Evolutionary conservation across 1,140 invertebrate species (phyloP).

Genomic region (Oryctes rhinoceros): DNA sequence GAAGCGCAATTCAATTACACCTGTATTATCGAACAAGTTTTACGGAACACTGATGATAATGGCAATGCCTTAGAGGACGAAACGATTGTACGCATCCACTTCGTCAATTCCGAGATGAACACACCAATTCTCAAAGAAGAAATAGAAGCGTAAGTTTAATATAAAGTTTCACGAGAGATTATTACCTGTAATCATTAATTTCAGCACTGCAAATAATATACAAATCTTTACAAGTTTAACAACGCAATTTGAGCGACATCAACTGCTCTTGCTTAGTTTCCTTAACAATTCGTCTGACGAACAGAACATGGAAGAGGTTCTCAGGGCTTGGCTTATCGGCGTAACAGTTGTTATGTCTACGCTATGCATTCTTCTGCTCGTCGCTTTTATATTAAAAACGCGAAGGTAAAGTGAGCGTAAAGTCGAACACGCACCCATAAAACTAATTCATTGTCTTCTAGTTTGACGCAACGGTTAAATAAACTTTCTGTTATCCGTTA

Average conservation of each 20-base stretch:
- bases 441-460: conserved; percentile 19
- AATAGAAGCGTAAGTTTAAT: conserved; percentile 53
- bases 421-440: background rate
- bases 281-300: conserved; percentile 48
- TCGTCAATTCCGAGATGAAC: conserved; percentile 60
- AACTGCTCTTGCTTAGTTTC: conserved; percentile 38
- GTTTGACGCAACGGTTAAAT: conserved; percentile 63
- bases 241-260: background rate
- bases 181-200: background rate
- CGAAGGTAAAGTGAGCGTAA: conserved; percentile 58
- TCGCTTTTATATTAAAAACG: conserved; percentile 64
- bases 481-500: conserved; percentile 69
- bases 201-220: conserved; percentile 2
- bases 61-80: background rate
- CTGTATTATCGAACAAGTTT: conserved; percentile 17
- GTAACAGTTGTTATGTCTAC: conserved; percentile 62
- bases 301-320: conserved; percentile 54
- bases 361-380: conserved; percentile 62
- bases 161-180: background rate
- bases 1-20: conserved; percentile 16
- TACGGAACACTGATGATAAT: background rate
- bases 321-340: conserved; percentile 64
- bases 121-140: conserved; percentile 59
- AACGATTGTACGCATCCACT: conserved; percentile 48
- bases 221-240: background rate